Evolutionary conservation across 2,113 vertebrate species (phyloP).

Genomic region (Varanus salvator): DNA sequence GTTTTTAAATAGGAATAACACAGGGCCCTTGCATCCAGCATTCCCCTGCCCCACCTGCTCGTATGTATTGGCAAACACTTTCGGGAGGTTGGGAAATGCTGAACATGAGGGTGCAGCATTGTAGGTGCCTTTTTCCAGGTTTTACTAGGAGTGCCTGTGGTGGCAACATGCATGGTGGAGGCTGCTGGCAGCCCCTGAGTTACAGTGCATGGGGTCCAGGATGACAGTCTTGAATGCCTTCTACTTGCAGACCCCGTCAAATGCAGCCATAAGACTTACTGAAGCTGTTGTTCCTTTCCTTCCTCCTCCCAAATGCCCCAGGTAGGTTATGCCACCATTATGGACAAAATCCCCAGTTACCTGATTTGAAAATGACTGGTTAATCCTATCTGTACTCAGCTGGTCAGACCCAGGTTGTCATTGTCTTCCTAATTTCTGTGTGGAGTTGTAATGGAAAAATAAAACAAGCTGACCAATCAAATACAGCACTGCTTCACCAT

Average conservation of each 20-base stretch:
- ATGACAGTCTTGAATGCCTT: neutral
- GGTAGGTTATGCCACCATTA: neutral
- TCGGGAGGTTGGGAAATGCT: neutral
- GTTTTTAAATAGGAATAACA: neutral
- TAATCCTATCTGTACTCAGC: neutral
- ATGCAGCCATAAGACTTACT: neutral
- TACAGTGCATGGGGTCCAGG: neutral
- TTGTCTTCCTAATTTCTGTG: neutral
- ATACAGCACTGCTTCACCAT: neutral
- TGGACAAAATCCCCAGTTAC: neutral
- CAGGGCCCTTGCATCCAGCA: neutral
- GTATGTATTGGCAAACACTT: neutral
- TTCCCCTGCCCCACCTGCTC: neutral
- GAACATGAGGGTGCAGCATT: neutral
- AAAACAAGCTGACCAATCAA: neutral
- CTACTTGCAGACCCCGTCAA: neutral
- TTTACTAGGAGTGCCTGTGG: neutral
- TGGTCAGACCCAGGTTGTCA: neutral
- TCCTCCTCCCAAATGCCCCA: neutral
- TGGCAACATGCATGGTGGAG: neutral
- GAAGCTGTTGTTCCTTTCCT: neutral
- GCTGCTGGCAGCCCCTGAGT: neutral
- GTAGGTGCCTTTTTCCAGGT: neutral
- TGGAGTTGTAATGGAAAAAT: neutral
- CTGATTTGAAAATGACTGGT: neutral